Evolutionary conservation across 2,797 vertebrate species (phyloP), one percentile per base, ranked within the genome.

Genomic region (Amblyopsis hoosieri): DNA sequence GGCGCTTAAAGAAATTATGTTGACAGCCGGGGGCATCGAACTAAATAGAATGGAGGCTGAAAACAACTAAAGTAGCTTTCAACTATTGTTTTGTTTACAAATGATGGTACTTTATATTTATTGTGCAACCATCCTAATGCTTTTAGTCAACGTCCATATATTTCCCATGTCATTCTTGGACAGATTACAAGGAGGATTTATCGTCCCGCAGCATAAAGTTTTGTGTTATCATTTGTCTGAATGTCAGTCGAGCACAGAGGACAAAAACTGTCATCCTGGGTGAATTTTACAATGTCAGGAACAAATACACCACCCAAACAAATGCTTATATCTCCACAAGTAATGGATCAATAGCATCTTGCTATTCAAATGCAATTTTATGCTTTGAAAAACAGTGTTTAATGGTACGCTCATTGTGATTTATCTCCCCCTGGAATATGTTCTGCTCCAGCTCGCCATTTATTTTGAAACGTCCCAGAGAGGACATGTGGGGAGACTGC

Each of bases 111-210:
- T 19, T 19, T 45, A 49, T 3, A 58, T 31, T 10, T n/a, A n/a
- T 14, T 49, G 47, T 11, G 9, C 47, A 50, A 49, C 45, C 31
- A 31, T 60, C 45, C 33, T 60, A n/a, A 49, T 50, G n/a, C 46
- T 33, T 47, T 2, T 12, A 12, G 19, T 31, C 46, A 45, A 29
- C 12, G 19, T 49, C 45, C 33, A 50, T 37, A 60, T 12, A 31
- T 60, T 29, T 31, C 3, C 4, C 3, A 60, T 29, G 23, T 12
- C 58, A 50, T 60, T 33, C 58, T 4, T 14, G 12, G 12, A 33
- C n/a, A 60, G 58, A 31, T 37, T 31, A 50, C 58, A 60, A 31
- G n/a, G 29, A 47, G 58, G 13, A 60, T 60, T 49, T 14, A 50
- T 49, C 46, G 31, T 31, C 13, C 46, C 15, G 59, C 47, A 8